Base-by-base conservation (phyloP, 2,113 vertebrate species). In the Channa argus region DNA sequence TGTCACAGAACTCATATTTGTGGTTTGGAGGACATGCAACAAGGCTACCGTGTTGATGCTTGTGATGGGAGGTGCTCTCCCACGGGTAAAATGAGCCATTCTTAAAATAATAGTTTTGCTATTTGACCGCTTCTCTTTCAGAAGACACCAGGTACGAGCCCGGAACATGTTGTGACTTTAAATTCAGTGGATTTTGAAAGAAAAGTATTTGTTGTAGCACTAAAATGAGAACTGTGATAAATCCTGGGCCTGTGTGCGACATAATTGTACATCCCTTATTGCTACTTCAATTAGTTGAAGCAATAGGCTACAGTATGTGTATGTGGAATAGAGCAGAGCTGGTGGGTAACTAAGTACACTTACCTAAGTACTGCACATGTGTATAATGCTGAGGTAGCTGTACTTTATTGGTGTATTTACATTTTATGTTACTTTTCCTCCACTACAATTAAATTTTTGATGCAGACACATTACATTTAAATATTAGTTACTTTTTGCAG, bases 1-100 rank as follows among this genome's bases (percentile, higher is more conserved):
- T 85, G 84, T 86, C 75, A 74, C 71, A 79, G 34, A 79, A 82
- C 63, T 86, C 71, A 83, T 77, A 86, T 86, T 80, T 82, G 86
- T 86, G 66, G 52, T 82, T 84, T 85, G 49, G 79, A 88, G 83
- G 74, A 92, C 63, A 56, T 43, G 83, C 39, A 69, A 77, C 41
- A 65, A 13, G 54, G 69, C 77, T 54, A 13, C 39, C 50, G 64
- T 71, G 77, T 60, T 74, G 86, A 83, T 56, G 67, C 52, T 45
- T 70, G 44, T 76, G 69, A 66, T 86, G 56, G 64, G 64, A 81
- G 83, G 76, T 74, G 59, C 61, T 55, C 54, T 86, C 86, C 71
- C 77, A 10, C 11, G 52, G 76, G 77, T 53, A 64, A 71, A 77
- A 24, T 1, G 58, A 74, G 43, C 61, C 73, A 66, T 58, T 84